phyloP scores from a whole-genome alignment of 2,888 invertebrate genomes.

The Caenorhabditis sp. region DNA sequence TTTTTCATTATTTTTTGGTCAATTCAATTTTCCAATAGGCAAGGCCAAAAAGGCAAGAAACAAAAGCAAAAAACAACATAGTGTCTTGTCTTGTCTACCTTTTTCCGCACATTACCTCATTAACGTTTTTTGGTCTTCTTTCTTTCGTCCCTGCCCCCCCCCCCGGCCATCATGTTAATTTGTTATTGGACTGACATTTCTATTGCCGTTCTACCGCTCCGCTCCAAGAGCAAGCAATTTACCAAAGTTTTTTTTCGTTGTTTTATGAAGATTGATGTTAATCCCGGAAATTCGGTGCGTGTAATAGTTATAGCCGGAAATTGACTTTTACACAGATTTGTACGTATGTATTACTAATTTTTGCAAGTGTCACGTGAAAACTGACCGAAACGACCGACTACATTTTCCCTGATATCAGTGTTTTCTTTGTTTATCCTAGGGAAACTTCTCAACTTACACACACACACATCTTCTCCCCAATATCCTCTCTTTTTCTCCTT shows the following conservation, averaged over 20 bases:
- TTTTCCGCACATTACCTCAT: slow-evolving; percentile 45
- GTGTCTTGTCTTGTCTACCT: not conserved
- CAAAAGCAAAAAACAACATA: not conserved
- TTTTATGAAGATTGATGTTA: slow-evolving; percentile 34
- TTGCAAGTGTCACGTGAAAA: slow-evolving; percentile 15
- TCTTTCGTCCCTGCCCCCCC: not conserved
- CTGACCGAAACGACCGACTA: slow-evolving; percentile 17
- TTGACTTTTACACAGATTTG: too few species aligned
- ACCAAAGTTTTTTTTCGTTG: not conserved
- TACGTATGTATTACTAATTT: not conserved
- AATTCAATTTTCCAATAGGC: too few species aligned
- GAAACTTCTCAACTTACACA: slow-evolving; percentile 58
- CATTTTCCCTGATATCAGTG: slow-evolving; percentile 34
- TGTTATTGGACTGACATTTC: slow-evolving; percentile 59
- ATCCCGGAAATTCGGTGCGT: slow-evolving; percentile 42
- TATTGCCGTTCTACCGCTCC: slow-evolving; percentile 14
- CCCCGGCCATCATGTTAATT: too few species aligned
- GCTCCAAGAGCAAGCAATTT: not conserved
- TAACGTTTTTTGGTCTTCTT: slow-evolving; percentile 34
- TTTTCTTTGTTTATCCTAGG: slow-evolving; percentile 50
- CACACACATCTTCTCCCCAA: not conserved
- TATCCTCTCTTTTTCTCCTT: not conserved
- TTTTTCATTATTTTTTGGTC: too few species aligned
- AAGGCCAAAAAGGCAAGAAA: too few species aligned
- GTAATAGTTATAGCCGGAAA: too few species aligned